Conservation (phyloP, 2,888 invertebrate species). For the Fragum sueziense region DNA sequence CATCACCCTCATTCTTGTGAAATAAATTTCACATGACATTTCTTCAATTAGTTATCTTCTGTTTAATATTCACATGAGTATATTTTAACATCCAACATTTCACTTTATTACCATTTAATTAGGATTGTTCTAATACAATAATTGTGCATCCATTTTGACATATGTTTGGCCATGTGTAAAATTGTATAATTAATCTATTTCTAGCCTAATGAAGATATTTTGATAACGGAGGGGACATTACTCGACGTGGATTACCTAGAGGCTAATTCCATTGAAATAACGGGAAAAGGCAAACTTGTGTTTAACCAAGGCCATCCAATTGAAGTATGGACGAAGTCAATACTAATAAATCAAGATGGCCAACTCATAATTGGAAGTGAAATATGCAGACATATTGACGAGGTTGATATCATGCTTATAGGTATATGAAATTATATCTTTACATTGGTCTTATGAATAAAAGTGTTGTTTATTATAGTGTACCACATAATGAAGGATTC, state of each 20-base stretch:
- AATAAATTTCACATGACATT: too few species aligned
- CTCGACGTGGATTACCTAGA: constrained; percentile 26
- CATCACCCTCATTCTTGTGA: too few species aligned
- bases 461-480: too few species aligned
- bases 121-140: not conserved
- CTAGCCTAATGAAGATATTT: constrained; percentile 8
- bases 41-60: not conserved
- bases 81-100: not conserved
- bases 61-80: not conserved
- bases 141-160: not conserved
- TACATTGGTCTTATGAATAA: too few species aligned
- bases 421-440: too few species aligned
- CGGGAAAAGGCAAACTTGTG: constrained; percentile 18
- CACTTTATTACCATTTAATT: not conserved
- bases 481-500: too few species aligned
- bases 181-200: not conserved
- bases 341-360: constrained; percentile 7
- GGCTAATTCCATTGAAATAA: constrained; percentile 26
- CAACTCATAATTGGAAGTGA: constrained; percentile 26
- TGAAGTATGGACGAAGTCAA: not conserved
- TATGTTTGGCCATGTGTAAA: not conserved
- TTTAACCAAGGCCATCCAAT: constrained; percentile 17
- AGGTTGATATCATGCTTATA: constrained; percentile 19
- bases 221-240: constrained; percentile 17
- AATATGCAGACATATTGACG: constrained; percentile 20